Base-by-base conservation (phyloP, 2,113 vertebrate genomes). In the Nestor notabilis region DNA sequence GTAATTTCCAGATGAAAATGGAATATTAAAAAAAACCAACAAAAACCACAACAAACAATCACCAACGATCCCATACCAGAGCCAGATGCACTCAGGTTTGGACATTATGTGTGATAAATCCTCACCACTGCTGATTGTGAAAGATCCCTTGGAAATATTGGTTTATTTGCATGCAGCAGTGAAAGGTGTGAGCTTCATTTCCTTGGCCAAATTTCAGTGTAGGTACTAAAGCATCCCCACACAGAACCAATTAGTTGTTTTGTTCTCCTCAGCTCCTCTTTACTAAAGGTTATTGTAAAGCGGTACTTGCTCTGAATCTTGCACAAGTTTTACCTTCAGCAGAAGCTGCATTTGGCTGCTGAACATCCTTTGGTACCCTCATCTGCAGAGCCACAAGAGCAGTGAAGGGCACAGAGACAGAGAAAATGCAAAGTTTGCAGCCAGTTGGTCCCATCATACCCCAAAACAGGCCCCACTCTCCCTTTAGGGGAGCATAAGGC, bases 1-100 rank as follows among this genome's bases (percentile, higher is more conserved):
- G 93, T 97, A 97, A 97, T 95, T 97, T 97, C 96, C 97, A 97
- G 97, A 83, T 97, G 97, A 97, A 97, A 97, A 97, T 77, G 49
- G 74, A 97, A 92, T 95, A 96, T 85, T 94, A 84, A 95, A 94
- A 91, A 89, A 77, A 25, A 2, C 16, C 63, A 52, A 72, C 23
- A 29, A 35, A 76, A 75, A 66, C 24, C 64, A 52, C 55, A 16
- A 75, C 69, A 53, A 72, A 28, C 52, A 70, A 76, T 61, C 66
- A 94, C 65, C 81, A 88, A 16, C 18, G 53, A 96, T 84, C 80
- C 94, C 83, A 89, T 72, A 92, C 52, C 0, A 0, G 41, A 95
- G 58, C 94, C 97, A 97, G 97, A 95, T 97, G 94, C 66, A 21
- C 69, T 91, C 91, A 95, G 81, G 83, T 93, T 89, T 63, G 93